Percentiles rank a stretch among this genome's conserved stretches.
phyloP scores from a whole-genome alignment of 2,113 vertebrate species.

The Origma solitaria region DNA sequence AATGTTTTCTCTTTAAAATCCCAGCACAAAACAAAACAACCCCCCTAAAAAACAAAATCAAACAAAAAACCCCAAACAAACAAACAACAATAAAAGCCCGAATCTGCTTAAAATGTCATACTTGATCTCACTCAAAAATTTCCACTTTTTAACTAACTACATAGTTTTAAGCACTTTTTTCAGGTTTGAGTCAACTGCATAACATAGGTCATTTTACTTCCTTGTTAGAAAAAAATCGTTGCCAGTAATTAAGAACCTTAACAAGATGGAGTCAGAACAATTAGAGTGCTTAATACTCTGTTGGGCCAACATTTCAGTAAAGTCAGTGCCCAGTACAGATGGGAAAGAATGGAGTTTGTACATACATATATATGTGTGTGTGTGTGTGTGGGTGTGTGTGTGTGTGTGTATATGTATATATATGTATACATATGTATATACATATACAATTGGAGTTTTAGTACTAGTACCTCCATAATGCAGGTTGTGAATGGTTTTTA shows the following conservation, averaged over 20 bases:
- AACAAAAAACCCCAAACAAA: too few species aligned
- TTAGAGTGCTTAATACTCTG: background rate
- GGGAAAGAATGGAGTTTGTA: background rate
- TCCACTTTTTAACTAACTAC: background rate
- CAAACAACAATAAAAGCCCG: background rate
- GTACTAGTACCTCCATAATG: background rate
- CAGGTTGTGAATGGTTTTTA: background rate
- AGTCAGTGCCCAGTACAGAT: background rate
- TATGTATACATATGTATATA: background rate
- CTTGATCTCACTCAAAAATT: background rate
- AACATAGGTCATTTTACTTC: background rate
- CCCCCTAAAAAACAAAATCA: background rate
- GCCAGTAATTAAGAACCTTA: background rate
- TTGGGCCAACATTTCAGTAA: background rate
- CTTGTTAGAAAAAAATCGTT: background rate
- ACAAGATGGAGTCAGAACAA: background rate
- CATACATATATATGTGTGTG: too few species aligned
- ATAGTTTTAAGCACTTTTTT: background rate
- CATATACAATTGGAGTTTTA: background rate
- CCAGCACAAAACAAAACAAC: background rate
- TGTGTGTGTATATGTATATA: too few species aligned
- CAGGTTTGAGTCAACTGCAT: background rate
- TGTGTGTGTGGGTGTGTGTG: too few species aligned
- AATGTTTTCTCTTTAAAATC: background rate
- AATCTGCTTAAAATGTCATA: background rate